A percentile compares a stretch with the other conserved stretches of the same genome.
Evolutionary conservation across 2,888 invertebrate species (phyloP).

Genomic region (Meiosimyza decipiens): DNA sequence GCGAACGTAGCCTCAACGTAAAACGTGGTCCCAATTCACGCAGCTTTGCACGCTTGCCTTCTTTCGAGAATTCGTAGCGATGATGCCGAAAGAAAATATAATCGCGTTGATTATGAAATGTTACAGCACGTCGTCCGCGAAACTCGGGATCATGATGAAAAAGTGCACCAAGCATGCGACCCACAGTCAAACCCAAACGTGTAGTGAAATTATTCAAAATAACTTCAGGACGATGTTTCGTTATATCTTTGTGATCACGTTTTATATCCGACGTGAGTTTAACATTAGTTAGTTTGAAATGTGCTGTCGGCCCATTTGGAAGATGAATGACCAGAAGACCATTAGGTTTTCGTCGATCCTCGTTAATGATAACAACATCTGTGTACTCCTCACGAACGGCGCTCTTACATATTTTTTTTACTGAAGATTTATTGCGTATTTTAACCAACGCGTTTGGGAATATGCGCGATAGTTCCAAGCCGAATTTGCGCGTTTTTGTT

Average conservation of each 20-base stretch:
- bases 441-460: slow-evolving; percentile 92
- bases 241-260: slow-evolving; percentile 82
- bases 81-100: slow-evolving; percentile 99
- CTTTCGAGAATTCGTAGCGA: slow-evolving; percentile 90
- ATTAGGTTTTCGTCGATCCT: slow-evolving; percentile 91
- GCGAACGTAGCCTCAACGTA: slow-evolving; percentile 88
- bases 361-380: slow-evolving; percentile 93
- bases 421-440: slow-evolving; percentile 87
- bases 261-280: slow-evolving; percentile 88
- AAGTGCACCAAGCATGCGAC: slow-evolving; percentile 91
- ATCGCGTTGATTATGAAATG: slow-evolving; percentile 99
- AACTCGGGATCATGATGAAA: slow-evolving; percentile 98
- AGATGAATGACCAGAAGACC: slow-evolving; percentile 93
- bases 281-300: slow-evolving; percentile 93
- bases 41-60: slow-evolving; percentile 79
- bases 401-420: slow-evolving; percentile 92
- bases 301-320: slow-evolving; percentile 96
- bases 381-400: slow-evolving; percentile 84
- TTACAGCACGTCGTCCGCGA: slow-evolving; percentile 90
- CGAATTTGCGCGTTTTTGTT: slow-evolving; percentile 89
- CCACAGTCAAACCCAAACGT: slow-evolving; percentile 88
- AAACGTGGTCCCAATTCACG: slow-evolving; percentile 97
- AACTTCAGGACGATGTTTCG: slow-evolving; percentile 92
- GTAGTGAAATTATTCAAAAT: slow-evolving; percentile 97
- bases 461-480: slow-evolving; percentile 87